phyloP scores from a whole-genome alignment of 1,140 invertebrate species.

The Aphelenchoides avenae region DNA sequence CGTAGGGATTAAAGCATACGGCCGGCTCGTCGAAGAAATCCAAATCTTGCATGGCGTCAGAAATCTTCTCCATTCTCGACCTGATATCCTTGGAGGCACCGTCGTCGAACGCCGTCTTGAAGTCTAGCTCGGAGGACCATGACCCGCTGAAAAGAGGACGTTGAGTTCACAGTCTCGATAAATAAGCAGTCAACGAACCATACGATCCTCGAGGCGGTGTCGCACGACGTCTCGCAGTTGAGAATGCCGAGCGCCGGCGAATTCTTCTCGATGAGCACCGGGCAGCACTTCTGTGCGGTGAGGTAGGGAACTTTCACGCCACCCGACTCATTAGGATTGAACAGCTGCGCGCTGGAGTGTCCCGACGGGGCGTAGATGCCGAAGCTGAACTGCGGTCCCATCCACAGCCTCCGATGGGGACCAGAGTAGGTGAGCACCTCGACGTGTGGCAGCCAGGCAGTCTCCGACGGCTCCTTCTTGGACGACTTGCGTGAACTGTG shows the following conservation, averaged over 20 bases:
- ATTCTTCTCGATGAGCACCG: slow-evolving; percentile 45
- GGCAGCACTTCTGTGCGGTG: slow-evolving; percentile 44
- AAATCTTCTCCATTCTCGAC: slow-evolving; percentile 44
- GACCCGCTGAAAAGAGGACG: no score
- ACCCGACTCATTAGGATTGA: slow-evolving; percentile 16
- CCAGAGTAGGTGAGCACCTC: slow-evolving; percentile 52
- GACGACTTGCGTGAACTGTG: background rate
- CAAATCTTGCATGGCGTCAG: slow-evolving; percentile 41
- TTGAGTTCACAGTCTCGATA: no score
- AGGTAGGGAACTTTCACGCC: slow-evolving; percentile 1
- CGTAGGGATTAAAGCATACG: no score
- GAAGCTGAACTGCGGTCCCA: slow-evolving; percentile 57
- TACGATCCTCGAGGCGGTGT: slow-evolving; percentile 34
- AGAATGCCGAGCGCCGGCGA: slow-evolving; percentile 6
- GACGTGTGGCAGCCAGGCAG: slow-evolving; percentile 42
- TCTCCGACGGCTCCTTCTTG: slow-evolving; percentile 14
- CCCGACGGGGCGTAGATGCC: slow-evolving; percentile 44
- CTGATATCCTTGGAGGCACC: slow-evolving; percentile 18
- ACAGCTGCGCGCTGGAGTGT: slow-evolving; percentile 38
- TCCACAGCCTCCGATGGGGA: slow-evolving; percentile 56
- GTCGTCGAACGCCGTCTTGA: slow-evolving; percentile 17
- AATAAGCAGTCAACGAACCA: no score
- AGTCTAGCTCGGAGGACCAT: slow-evolving; percentile 41
- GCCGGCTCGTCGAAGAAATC: slow-evolving; percentile 1
- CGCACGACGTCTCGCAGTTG: slow-evolving; percentile 21